Percentiles rank a stretch among this genome's conserved stretches.
phyloP scores from a whole-genome alignment of 2,888 invertebrate genomes.

The Tromatobia lineatoria region DNA sequence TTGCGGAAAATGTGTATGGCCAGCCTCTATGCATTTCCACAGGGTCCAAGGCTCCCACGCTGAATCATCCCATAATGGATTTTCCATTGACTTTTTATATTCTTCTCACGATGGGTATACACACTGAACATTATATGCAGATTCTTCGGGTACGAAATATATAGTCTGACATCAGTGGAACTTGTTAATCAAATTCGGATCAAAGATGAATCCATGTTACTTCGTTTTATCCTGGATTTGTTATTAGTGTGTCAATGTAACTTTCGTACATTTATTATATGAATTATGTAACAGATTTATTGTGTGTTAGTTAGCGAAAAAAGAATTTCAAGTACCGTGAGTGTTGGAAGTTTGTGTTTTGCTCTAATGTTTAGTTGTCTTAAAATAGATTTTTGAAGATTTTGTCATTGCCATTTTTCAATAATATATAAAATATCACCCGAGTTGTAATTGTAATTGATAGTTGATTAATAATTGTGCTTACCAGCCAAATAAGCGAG shows the following conservation, averaged over 20 bases:
- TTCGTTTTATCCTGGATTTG: too few relatives aligned
- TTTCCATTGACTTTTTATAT: constrained; percentile 56
- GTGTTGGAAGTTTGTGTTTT: constrained; percentile 1
- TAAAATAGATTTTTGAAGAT: too few relatives aligned
- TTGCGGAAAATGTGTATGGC: not conserved
- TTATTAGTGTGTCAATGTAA: too few relatives aligned
- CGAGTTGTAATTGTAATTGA: too few relatives aligned
- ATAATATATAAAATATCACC: too few relatives aligned
- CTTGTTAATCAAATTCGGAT: too few relatives aligned
- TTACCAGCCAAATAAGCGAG: constrained; percentile 98
- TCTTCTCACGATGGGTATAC: constrained; percentile 35
- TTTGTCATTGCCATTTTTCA: too few relatives aligned
- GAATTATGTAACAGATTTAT: not conserved
- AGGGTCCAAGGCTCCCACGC: not conserved
- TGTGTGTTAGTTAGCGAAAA: not conserved
- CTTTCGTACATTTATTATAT: not conserved
- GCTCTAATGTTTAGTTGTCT: not conserved
- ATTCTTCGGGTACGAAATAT: too few relatives aligned
- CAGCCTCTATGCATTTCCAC: not conserved
- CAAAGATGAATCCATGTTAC: too few relatives aligned
- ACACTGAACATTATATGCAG: not conserved
- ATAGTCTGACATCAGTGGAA: too few relatives aligned
- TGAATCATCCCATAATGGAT: constrained; percentile 36
- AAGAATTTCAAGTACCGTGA: not conserved
- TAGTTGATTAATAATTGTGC: constrained; percentile 78